These are phyloP conservation scores for Amaurobius ferox DNA, from an alignment of 2,888 invertebrate genomes.

Conservation along the genomic window DNA sequence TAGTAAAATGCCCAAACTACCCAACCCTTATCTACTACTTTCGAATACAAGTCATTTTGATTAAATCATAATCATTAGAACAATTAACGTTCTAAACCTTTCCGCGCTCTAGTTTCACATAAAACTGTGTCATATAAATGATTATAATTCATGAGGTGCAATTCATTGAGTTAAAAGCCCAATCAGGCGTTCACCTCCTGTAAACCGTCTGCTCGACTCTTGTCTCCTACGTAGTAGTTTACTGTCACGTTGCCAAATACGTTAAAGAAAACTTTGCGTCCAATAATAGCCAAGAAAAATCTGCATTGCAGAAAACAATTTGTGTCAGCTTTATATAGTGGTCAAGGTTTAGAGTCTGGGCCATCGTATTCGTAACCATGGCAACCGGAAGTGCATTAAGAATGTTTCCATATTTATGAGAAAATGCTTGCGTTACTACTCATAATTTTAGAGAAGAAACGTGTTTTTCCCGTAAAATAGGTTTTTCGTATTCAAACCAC, in stretches of 20 bases:
- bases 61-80: too few species aligned
- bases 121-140: too few species aligned
- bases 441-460: not conserved
- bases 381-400: not conserved
- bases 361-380: constrained; percentile 12
- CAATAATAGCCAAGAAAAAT: not conserved
- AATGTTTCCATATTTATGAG: not conserved
- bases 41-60: too few species aligned
- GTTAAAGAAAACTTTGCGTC: not conserved
- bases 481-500: too few species aligned
- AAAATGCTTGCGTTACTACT: not conserved
- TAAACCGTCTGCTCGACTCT: not conserved
- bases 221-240: not conserved
- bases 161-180: too few species aligned
- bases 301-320: constrained; percentile 1
- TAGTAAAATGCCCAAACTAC: too few species aligned
- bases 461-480: too few species aligned
- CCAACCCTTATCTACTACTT: too few species aligned
- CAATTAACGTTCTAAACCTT: too few species aligned
- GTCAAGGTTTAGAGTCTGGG: constrained; percentile 19
- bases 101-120: too few species aligned
- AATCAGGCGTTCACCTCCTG: not conserved
- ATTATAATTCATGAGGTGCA: too few species aligned
- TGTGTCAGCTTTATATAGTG: not conserved
- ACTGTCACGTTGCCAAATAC: not conserved